Conservation (phyloP, 1,140 invertebrate genomes). For the Pachyrhynchus sulphureomaculatus region DNA sequence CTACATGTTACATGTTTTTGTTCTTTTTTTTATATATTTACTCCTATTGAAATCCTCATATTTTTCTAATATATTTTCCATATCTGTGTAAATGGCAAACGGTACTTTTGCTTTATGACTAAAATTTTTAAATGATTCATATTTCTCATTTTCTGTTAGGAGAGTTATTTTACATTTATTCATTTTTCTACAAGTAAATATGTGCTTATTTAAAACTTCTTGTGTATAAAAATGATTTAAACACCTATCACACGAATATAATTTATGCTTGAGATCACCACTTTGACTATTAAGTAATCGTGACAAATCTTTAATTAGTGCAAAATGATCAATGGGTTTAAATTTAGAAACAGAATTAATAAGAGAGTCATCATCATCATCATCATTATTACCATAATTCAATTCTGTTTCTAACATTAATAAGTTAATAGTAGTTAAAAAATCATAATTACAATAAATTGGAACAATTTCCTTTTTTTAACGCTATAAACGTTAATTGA, state of each 20-base stretch:
- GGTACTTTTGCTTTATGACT: constrained; percentile 37
- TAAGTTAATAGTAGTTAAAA: too few species aligned
- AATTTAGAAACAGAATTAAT: neutral
- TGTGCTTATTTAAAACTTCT: too few species aligned
- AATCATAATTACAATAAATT: too few species aligned
- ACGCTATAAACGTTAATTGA: too few species aligned
- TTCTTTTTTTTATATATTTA: constrained; percentile 11
- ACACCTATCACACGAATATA: too few species aligned
- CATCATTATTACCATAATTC: too few species aligned
- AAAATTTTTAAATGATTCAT: constrained; percentile 8
- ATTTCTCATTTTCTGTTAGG: too few species aligned
- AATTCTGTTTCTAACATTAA: too few species aligned
- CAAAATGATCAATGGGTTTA: constrained; percentile 17
- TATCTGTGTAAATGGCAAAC: constrained; percentile 46
- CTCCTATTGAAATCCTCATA: neutral
- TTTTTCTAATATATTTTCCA: constrained; percentile 39
- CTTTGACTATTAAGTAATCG: constrained; percentile 26
- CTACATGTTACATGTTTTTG: constrained; percentile 45
- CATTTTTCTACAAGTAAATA: too few species aligned
- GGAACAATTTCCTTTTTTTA: too few species aligned
- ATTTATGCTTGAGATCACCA: neutral
- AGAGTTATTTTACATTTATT: constrained; percentile 4
- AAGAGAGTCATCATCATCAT: too few species aligned
- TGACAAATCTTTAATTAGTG: constrained; percentile 30
- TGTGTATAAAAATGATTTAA: too few species aligned